Evolutionary conservation across 2,113 vertebrate genomes (phyloP), one percentile per base, ranked within the genome.

Genomic region (Pycnonotus jocosus): DNA sequence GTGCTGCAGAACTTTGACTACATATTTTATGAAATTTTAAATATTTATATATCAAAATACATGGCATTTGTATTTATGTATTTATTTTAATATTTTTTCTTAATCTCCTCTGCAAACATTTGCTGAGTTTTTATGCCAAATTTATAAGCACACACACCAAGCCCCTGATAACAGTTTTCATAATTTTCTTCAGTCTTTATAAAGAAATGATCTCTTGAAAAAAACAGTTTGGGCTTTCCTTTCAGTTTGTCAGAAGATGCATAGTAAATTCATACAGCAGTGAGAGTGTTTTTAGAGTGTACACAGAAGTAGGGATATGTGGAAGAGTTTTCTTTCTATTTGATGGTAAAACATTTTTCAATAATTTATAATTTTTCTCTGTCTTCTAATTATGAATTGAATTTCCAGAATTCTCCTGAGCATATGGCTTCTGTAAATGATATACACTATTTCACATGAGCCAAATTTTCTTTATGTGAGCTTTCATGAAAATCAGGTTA

Each of bases 141-240:
- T 6, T 53, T 30, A 31, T 53, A 73, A 89, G 21, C 51, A 53
- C 5, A 4, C 12, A 40, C 48, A 28, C 15, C 2, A 54, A 69
- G 42, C 2, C 10, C 8, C 4, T 2, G 0, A 70, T 12, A 68
- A 60, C 8, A 0, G 2, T 72, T 76, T 76, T 69, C 7, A n/a
- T 48, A 0, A 40, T 82, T 68, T 82, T 57, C 11, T 65, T 62
- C 56, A 71, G 7, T 38, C 12, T 31, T 88, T 54, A 51, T 48
- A 82, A 74, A 37, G 5, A 50, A 64, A 24, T 28, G 10, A 4
- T 64, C 18, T 89, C 14, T 48, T 51, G 14, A 84, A 90, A 60
- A n/a, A 57, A 1, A 2, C 6, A 31, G 10, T 53, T 47, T 45
- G 15, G 25, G 8, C 18, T 65, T 87, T 51, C 31, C 37, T 72